phyloP scores from a whole-genome alignment of 2,888 invertebrate genomes.

The Myopa tessellatipennis region DNA sequence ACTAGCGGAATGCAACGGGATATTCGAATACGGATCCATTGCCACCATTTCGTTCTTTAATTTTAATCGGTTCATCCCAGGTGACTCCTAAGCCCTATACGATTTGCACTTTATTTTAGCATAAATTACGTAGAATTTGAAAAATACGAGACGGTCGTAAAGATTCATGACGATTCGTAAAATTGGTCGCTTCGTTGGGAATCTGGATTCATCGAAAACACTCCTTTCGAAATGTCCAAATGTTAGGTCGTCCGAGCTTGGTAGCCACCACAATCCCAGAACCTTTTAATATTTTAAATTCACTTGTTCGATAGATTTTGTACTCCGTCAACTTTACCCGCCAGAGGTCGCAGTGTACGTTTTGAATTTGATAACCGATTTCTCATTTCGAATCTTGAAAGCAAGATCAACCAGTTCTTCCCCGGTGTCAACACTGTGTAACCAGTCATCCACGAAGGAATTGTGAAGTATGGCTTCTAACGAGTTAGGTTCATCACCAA shows the following conservation, averaged over 20 bases:
- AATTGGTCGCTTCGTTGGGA: conserved; percentile 39
- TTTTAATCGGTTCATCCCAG: not conserved
- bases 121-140: not conserved
- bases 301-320: too few relatives aligned
- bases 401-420: conserved; percentile 39
- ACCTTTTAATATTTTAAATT: conserved; percentile 40
- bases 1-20: too few relatives aligned
- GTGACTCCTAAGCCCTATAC: not conserved
- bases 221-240: conserved; percentile 36
- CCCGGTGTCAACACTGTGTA: conserved; percentile 13
- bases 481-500: conserved; percentile 13
- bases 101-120: not conserved
- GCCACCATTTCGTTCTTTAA: not conserved
- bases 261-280: conserved; percentile 50
- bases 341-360: conserved; percentile 21
- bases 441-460: conserved; percentile 8
- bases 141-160: not conserved
- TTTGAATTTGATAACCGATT: conserved; percentile 43
- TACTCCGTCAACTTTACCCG: too few relatives aligned
- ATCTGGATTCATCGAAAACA: conserved; percentile 24
- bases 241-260: conserved; percentile 44
- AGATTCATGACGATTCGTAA: not conserved
- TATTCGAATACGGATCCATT: not conserved
- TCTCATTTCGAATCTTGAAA: conserved; percentile 40
- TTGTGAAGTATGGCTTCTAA: conserved; percentile 35